phyloP scores from a whole-genome alignment of 2,113 vertebrate genomes.

The Synodontis membranacea region DNA sequence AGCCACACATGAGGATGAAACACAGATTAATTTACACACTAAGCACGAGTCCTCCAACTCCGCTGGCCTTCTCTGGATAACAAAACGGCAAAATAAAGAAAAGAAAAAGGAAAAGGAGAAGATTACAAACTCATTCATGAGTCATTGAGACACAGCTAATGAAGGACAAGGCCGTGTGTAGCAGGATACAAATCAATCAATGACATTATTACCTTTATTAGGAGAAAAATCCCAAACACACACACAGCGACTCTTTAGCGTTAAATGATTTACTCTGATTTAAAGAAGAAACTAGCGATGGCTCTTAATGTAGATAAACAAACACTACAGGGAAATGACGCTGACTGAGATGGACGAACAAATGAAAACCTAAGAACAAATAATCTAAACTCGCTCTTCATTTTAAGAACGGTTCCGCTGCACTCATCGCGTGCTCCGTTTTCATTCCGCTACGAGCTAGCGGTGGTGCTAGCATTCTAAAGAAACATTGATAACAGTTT shows the following conservation, averaged over 20 bases:
- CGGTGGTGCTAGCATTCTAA: not conserved
- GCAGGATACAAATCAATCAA: not conserved
- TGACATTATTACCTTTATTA: too few relatives aligned
- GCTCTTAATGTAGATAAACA: not conserved
- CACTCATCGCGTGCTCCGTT: not conserved
- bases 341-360: too few relatives aligned
- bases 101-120: not conserved
- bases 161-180: too few relatives aligned
- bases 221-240: not conserved
- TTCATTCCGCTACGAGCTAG: too few relatives aligned
- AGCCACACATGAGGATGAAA: slow-evolving; percentile 13
- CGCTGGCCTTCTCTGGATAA: slow-evolving; percentile 22
- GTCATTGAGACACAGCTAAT: not conserved
- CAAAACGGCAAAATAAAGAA: slow-evolving; percentile 12
- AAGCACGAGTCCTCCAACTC: slow-evolving; percentile 35
- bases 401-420: not conserved
- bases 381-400: not conserved
- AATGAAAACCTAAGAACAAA: not conserved
- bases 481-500: too few relatives aligned
- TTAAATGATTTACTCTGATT: too few relatives aligned
- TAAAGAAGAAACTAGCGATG: not conserved
- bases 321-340: not conserved
- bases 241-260: not conserved
- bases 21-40: slow-evolving; percentile 37
- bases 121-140: not conserved